Conservation (phyloP, 2,113 vertebrate genomes). For the Blennius ocellaris region DNA sequence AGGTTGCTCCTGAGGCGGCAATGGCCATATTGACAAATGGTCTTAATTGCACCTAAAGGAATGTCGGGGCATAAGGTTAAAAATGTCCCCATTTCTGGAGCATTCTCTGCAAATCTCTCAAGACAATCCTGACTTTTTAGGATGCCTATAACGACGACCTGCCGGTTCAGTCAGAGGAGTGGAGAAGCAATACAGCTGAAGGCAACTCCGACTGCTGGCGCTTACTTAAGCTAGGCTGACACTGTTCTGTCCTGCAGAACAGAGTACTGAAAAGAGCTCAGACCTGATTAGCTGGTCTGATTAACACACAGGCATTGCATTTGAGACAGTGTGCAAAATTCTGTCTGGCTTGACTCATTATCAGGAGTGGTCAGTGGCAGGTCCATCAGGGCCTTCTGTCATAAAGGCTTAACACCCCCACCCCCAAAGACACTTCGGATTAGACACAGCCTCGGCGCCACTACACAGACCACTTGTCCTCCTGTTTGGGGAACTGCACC, state of each 20-base stretch:
- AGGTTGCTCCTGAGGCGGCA: constrained; percentile 22
- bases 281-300: constrained; percentile 77
- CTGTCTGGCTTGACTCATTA: constrained; percentile 75
- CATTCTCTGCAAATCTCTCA: constrained; percentile 33
- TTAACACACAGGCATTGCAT: constrained; percentile 57
- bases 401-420: constrained; percentile 57
- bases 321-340: constrained; percentile 70
- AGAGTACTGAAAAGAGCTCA: constrained; percentile 65
- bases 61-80: constrained; percentile 42
- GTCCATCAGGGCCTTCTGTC: constrained; percentile 72
- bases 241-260: constrained; percentile 20
- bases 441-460: constrained; percentile 67
- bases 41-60: constrained; percentile 41
- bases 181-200: constrained; percentile 18
- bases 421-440: constrained; percentile 55
- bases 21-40: constrained; percentile 31
- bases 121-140: constrained; percentile 18
- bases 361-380: constrained; percentile 65
- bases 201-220: constrained; percentile 17
- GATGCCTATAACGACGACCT: constrained; percentile 19
- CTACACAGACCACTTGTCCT: constrained; percentile 60
- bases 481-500: constrained; percentile 47
- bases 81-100: constrained; percentile 36
- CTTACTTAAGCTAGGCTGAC: constrained; percentile 34
- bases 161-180: constrained; percentile 7